phyloP scores from a whole-genome alignment of 2,888 invertebrate genomes.

The Rhagonycha lutea region DNA sequence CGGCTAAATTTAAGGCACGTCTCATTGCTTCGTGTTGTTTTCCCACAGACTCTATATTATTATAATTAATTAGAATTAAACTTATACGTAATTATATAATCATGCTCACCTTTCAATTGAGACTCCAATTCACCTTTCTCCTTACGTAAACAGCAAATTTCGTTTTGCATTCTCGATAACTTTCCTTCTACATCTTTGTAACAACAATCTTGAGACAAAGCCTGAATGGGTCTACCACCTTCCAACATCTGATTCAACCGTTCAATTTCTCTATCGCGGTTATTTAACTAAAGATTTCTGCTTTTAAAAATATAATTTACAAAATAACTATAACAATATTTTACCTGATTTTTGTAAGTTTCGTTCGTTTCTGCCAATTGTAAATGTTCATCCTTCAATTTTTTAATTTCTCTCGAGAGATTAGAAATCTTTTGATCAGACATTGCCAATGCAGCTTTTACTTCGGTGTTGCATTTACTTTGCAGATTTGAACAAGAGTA shows the following conservation, averaged over 20 bases:
- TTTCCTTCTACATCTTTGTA: conserved; percentile 62
- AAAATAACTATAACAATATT: not conserved
- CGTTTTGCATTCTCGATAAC: conserved; percentile 55
- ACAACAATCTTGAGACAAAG: conserved; percentile 69
- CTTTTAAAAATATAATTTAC: not conserved
- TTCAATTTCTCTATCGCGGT: conserved; percentile 72
- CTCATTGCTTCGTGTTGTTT: conserved; percentile 84
- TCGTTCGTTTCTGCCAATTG: conserved; percentile 49
- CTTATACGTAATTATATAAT: not conserved
- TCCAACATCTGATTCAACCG: conserved; percentile 70
- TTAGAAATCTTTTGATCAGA: conserved; percentile 51
- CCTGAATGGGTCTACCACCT: conserved; percentile 70
- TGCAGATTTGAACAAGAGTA: not conserved
- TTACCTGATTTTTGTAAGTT: conserved; percentile 37
- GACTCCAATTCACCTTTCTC: conserved; percentile 63
- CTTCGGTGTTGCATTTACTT: conserved; percentile 47
- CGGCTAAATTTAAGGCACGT: conserved; percentile 72
- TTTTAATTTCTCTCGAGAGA: conserved; percentile 53
- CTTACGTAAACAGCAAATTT: conserved; percentile 63
- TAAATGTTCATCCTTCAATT: conserved; percentile 52
- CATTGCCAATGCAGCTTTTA: conserved; percentile 53
- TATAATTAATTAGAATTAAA: not conserved
- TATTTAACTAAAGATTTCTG: conserved; percentile 41
- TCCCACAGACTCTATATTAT: conserved; percentile 57
- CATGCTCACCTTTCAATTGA: conserved; percentile 56